Percentiles rank a stretch among this genome's conserved stretches.
phyloP scores from a whole-genome alignment of 64 coral and sea anemone genomes.

The Porites lutea region DNA sequence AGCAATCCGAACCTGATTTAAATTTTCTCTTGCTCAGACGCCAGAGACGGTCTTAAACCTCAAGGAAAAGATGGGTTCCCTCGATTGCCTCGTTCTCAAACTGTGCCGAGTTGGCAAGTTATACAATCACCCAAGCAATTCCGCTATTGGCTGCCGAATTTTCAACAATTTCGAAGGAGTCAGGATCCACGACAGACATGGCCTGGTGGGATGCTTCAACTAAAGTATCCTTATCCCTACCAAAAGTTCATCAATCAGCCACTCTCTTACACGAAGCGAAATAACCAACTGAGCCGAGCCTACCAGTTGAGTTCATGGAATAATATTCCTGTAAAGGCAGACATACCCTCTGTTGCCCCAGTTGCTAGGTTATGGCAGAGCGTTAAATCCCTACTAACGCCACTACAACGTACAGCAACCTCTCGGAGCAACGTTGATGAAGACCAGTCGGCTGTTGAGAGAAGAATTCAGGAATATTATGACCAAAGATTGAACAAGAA shows the following conservation, averaged over 20 bases:
- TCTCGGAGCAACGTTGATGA: conserved; percentile 17
- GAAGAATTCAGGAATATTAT: conserved; percentile 80
- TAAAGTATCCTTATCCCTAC: background rate
- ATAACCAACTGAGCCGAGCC: background rate
- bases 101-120: background rate
- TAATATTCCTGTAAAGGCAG: background rate
- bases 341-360: background rate
- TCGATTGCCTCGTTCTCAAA: background rate
- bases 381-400: no score
- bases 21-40: background rate
- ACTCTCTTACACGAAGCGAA: background rate
- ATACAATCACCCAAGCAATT: background rate
- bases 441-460: conserved; percentile 31
- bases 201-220: background rate
- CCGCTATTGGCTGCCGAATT: background rate
- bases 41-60: background rate
- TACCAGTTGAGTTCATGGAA: background rate
- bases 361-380: background rate
- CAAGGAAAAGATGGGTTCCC: background rate
- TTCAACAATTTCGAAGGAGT: background rate
- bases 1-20: no score
- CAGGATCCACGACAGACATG: background rate
- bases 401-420: background rate
- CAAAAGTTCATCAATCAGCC: background rate
- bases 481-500: conserved; percentile 53